Evolutionary conservation across 2,113 vertebrate genomes (phyloP).

Genomic region (Bucco capensis): DNA sequence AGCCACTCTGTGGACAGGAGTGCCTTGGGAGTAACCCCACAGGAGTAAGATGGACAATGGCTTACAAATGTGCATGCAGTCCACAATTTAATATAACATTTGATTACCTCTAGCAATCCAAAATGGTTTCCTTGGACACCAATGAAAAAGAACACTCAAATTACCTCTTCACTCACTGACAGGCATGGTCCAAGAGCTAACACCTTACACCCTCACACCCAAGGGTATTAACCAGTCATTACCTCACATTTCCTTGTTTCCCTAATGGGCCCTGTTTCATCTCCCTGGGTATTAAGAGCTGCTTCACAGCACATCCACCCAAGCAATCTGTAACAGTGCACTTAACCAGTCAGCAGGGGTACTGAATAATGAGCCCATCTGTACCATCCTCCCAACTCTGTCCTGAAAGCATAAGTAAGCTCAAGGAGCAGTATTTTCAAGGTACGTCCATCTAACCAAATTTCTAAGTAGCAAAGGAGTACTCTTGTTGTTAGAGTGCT

Average conservation of each 20-base stretch:
- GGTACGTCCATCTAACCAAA: neutral
- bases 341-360: slow-evolving; percentile 51
- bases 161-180: slow-evolving; percentile 10
- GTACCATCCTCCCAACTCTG: neutral
- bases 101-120: slow-evolving; percentile 26
- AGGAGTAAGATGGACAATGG: neutral
- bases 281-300: slow-evolving; percentile 28
- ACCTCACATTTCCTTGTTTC: slow-evolving; percentile 45
- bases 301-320: slow-evolving; percentile 38
- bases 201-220: neutral
- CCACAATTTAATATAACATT: slow-evolving; percentile 1
- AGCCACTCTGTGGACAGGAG: slow-evolving; percentile 15
- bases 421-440: neutral
- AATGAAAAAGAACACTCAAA: neutral
- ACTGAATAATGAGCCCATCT: slow-evolving; percentile 48
- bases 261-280: slow-evolving; percentile 9
- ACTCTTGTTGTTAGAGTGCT: neutral
- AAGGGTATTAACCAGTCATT: slow-evolving; percentile 51
- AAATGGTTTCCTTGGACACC: slow-evolving; percentile 26
- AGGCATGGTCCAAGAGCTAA: slow-evolving; percentile 15
- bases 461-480: neutral
- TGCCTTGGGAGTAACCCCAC: slow-evolving; percentile 5
- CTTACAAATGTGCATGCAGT: neutral
- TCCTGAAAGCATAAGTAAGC: slow-evolving; percentile 4
- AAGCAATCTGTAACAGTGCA: slow-evolving; percentile 41